These are phyloP conservation scores for Apodemia zela DNA, from an alignment of 2,888 invertebrate species.

Conservation along the genomic window DNA sequence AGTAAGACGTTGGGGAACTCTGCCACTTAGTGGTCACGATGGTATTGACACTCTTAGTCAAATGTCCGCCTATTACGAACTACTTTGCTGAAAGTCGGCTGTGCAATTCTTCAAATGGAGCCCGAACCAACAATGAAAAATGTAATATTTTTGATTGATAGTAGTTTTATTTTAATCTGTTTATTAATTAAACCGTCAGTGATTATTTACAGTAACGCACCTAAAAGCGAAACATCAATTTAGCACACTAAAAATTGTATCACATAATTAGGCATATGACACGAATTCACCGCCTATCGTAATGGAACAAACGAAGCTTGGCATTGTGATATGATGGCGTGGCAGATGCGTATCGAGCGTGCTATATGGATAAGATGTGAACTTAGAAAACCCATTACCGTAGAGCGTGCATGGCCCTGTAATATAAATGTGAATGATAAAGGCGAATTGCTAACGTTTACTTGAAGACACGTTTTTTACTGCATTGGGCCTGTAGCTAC, in stretches of 20 bases:
- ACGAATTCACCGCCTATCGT: conserved; percentile 70
- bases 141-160: too few relatives aligned
- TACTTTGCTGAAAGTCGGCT: too few relatives aligned
- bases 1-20: too few relatives aligned
- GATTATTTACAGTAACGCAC: conserved; percentile 25
- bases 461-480: too few relatives aligned
- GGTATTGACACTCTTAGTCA: too few relatives aligned
- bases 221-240: conserved; percentile 55
- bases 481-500: too few relatives aligned
- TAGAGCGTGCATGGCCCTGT: not conserved
- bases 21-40: too few relatives aligned
- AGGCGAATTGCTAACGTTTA: too few relatives aligned
- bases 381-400: not conserved
- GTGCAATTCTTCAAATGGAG: too few relatives aligned
- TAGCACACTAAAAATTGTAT: conserved; percentile 61
- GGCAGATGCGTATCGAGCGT: conserved; percentile 60
- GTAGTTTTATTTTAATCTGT: conserved; percentile 20
- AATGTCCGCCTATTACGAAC: too few relatives aligned
- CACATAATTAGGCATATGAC: conserved; percentile 77
- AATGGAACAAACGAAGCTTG: conserved; percentile 74
- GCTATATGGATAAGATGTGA: conserved; percentile 51
- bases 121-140: too few relatives aligned
- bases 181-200: conserved; percentile 11
- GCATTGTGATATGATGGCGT: conserved; percentile 72
- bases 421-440: not conserved